A percentile compares a stretch with the other conserved stretches of the same genome.
phyloP scores from a whole-genome alignment of 1,140 invertebrate genomes.

The fruit fly (Drosophila melanogaster) region Release_6_plus_ISO1_MT NC_004354.4:5561001-5561500 shows the following conservation, averaged over 20 bases:
- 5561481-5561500: too few species aligned
- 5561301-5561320: slow-evolving; percentile 11
- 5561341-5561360: neutral
- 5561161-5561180: slow-evolving; percentile 71
- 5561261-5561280: slow-evolving; percentile 11
- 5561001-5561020: slow-evolving; percentile 83
- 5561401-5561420: too few species aligned
- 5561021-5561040: slow-evolving; percentile 71
- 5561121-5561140: slow-evolving; percentile 75
- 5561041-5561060: slow-evolving; percentile 16
- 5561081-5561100: slow-evolving; percentile 17
- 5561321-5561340: neutral
- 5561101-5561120: slow-evolving; percentile 31
- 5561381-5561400: neutral
- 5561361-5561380: neutral
- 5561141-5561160: slow-evolving; percentile 55
- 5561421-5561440: too few species aligned
- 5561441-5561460: too few species aligned
- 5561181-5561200: neutral
- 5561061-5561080: slow-evolving; percentile 40
- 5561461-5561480: too few species aligned
- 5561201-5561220: neutral
- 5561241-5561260: slow-evolving; percentile 8
- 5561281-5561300: slow-evolving; percentile 30
- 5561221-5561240: slow-evolving; percentile 17